Evolutionary conservation across 2,113 vertebrate species (phyloP).

Genomic region (Hippocampus zosterae): DNA sequence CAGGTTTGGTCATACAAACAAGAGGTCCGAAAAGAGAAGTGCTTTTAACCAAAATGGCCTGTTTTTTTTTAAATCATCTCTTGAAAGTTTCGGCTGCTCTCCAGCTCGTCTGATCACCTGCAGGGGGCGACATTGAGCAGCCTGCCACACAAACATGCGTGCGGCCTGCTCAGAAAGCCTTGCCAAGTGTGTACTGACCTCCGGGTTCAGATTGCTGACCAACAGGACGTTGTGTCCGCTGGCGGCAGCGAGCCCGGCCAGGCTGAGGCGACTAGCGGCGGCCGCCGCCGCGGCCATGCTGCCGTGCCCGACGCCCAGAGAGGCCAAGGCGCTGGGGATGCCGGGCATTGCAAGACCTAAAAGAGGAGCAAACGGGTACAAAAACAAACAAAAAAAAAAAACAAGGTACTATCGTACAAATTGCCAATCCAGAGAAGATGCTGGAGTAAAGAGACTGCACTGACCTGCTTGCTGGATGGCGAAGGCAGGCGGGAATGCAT

Average conservation of each 20-base stretch:
- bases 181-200: constrained; percentile 78
- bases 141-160: not conserved
- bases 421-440: not conserved
- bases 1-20: constrained; percentile 67
- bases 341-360: constrained; percentile 84
- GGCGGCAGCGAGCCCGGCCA: constrained; percentile 74
- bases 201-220: constrained; percentile 94
- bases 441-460: not conserved
- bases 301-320: constrained; percentile 78
- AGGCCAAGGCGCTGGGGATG: constrained; percentile 84
- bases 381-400: not conserved
- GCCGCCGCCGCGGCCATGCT: constrained; percentile 79
- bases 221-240: constrained; percentile 87
- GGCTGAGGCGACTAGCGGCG: constrained; percentile 83
- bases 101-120: constrained; percentile 9
- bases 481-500: constrained; percentile 89
- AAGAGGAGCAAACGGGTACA: constrained; percentile 34
- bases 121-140: constrained; percentile 9
- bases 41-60: constrained; percentile 24
- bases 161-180: not conserved
- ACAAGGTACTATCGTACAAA: not conserved
- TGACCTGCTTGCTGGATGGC: constrained; percentile 88
- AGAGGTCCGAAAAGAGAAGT: constrained; percentile 61
- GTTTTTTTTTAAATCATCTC: not conserved
- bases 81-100: constrained; percentile 17